Evolutionary conservation across 2,797 vertebrate species (phyloP).

Genomic region (Argya squamiceps): DNA sequence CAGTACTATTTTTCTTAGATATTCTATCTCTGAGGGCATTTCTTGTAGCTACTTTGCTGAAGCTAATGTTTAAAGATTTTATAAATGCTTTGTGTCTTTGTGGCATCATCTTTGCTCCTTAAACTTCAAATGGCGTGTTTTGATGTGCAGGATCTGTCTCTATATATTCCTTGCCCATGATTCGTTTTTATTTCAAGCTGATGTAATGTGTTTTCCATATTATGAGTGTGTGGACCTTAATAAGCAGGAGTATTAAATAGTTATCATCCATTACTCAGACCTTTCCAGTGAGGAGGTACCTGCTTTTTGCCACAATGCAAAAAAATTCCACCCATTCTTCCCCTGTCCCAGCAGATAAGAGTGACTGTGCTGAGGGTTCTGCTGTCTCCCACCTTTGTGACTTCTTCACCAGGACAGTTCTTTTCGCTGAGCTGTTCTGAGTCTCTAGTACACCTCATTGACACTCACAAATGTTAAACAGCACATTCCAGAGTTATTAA

Average conservation of each 20-base stretch:
- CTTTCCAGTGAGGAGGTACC: background rate
- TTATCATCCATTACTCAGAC: background rate
- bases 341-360: background rate
- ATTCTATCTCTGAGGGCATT: constrained; percentile 92
- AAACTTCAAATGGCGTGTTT: background rate
- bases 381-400: background rate
- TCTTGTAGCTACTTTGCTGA: constrained; percentile 87
- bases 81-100: constrained; percentile 34
- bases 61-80: constrained; percentile 71
- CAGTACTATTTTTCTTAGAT: constrained; percentile 92
- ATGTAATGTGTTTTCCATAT: background rate
- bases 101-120: constrained; percentile 39
- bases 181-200: background rate
- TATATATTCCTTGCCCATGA: background rate
- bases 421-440: background rate
- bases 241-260: background rate
- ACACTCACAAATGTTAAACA: background rate
- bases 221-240: background rate
- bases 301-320: background rate
- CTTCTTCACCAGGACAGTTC: background rate
- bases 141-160: background rate
- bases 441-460: background rate
- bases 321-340: background rate
- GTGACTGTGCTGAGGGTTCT: background rate
- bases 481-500: background rate